Base-by-base conservation (phyloP, 64 coral and sea anemone species). In the Catalaphyllia jardinei region DNA sequence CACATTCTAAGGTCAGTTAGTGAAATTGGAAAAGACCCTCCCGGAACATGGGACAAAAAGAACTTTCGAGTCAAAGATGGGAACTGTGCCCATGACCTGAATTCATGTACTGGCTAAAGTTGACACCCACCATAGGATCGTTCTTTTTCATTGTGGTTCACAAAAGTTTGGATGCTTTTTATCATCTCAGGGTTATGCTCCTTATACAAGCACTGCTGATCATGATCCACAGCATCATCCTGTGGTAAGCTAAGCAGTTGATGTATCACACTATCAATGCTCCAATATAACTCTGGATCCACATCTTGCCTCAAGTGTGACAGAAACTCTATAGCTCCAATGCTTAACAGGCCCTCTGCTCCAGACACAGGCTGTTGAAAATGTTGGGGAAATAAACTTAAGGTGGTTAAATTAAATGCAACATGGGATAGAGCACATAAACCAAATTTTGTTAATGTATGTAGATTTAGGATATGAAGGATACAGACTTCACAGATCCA, bases 261-360 rank as follows among this genome's bases (percentile, higher is more conserved):
- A 60, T 93, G 94, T 27, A 92, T 93, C 7, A 99, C 97, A 89
- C 93, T 91, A 49, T 99, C 97, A 79, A 99, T 64, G 29, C 59
- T 62, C 20, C 89, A 78, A 79, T 95, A 86, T 73, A 99, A 39
- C 71, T 93, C 94, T 67, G 96, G 87, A 42, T 93, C 90, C 52
- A 93, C 52, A 78, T 98, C 96, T 63, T 93, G 96, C 65, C 97
- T 87, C 31, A 99, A 20, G 38, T 95, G 93, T 19, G 94, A 95
- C 60, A 99, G 73, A 57, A 99, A 99, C 49, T 99, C 97, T 82
- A 95, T 72, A 61, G 91, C 94, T 10, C 97, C 97, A 91, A 99
- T 71, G 62, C 86, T 90, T 8, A 95, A 39, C 30, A 99, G 86
- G 10, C 71, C 89, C 31, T 90, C 60, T 57, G 94, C 94, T 73